Evolutionary conservation across 1,140 invertebrate genomes (phyloP).

Genomic region (Varroa destructor): DNA sequence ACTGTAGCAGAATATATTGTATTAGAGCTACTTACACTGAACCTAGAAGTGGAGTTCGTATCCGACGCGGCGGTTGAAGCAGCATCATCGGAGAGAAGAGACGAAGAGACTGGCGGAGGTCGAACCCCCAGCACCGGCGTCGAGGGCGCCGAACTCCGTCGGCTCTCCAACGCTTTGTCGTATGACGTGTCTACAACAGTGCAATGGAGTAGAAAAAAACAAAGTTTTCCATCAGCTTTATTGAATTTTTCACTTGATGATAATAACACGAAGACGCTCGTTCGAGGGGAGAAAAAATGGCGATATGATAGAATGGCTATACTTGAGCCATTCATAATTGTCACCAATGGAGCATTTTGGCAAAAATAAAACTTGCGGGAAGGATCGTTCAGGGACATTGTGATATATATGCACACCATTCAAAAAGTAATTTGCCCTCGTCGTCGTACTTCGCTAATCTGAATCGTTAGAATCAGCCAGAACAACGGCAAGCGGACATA

Average conservation of each 20-base stretch:
- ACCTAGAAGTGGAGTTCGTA: constrained; percentile 23
- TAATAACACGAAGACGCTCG: background rate
- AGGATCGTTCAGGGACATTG: no score
- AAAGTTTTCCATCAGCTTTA: constrained; percentile 6
- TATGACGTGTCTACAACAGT: constrained; percentile 67
- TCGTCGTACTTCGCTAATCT: no score
- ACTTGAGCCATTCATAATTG: no score
- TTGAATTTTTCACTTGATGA: background rate
- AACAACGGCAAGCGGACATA: no score
- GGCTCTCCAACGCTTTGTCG: constrained; percentile 61
- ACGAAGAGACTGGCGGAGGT: background rate
- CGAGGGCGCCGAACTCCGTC: constrained; percentile 64
- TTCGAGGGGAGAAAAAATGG: background rate
- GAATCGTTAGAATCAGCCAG: no score
- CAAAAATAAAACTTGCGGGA: no score
- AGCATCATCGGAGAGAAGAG: background rate
- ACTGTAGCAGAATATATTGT: background rate
- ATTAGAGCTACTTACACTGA: constrained; percentile 11
- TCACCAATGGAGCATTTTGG: no score
- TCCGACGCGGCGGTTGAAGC: constrained; percentile 13
- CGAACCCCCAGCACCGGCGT: constrained; percentile 58
- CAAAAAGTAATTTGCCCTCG: no score
- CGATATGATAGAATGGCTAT: background rate
- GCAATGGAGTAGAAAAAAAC: constrained; percentile 13
- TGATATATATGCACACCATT: no score